A percentile compares a stretch with the other conserved stretches of the same genome.
Conservation (phyloP, 1,140 invertebrate genomes). For the honey bee (Apis mellifera) region DNA sequence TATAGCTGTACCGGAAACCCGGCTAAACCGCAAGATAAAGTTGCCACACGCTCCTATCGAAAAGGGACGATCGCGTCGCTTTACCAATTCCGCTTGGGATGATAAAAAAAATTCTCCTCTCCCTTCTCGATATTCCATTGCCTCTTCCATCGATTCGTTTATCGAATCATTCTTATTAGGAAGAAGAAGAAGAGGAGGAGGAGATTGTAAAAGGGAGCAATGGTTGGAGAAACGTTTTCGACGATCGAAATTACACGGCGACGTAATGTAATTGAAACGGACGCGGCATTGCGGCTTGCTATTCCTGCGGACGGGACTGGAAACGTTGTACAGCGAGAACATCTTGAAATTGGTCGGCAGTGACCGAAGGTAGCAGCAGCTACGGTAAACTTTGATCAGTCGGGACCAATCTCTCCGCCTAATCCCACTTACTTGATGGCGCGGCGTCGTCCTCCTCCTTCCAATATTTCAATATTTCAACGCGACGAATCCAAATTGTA, state of each 20-base stretch:
- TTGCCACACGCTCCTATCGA: constrained; percentile 19
- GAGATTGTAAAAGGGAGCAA: too few relatives aligned
- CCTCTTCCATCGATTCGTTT: too few relatives aligned
- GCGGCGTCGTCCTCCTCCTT: not conserved
- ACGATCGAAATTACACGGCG: not conserved
- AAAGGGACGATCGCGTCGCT: constrained; percentile 5
- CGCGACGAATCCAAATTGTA: constrained; percentile 54
- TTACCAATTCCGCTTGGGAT: not conserved
- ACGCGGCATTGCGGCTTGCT: not conserved
- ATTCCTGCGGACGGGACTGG: not conserved
- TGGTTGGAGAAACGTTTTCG: not conserved
- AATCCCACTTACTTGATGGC: constrained; percentile 66
- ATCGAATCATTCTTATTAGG: too few relatives aligned
- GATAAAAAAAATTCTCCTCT: not conserved
- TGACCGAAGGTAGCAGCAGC: constrained; percentile 3
- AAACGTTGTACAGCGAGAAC: constrained; percentile 10
- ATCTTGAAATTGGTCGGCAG: constrained; percentile 36
- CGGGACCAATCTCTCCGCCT: constrained; percentile 57
- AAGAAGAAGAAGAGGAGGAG: too few relatives aligned
- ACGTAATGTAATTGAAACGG: constrained; percentile 40
- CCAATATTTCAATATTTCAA: constrained; percentile 17
- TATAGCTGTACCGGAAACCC: constrained; percentile 24
- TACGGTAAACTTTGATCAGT: constrained; percentile 65
- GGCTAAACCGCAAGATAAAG: constrained; percentile 51
- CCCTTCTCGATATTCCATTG: too few relatives aligned